Evolutionary conservation across 53 echinoderm and acorn worm genomes (phyloP).

Genomic region (Apostichopus leukothele): DNA sequence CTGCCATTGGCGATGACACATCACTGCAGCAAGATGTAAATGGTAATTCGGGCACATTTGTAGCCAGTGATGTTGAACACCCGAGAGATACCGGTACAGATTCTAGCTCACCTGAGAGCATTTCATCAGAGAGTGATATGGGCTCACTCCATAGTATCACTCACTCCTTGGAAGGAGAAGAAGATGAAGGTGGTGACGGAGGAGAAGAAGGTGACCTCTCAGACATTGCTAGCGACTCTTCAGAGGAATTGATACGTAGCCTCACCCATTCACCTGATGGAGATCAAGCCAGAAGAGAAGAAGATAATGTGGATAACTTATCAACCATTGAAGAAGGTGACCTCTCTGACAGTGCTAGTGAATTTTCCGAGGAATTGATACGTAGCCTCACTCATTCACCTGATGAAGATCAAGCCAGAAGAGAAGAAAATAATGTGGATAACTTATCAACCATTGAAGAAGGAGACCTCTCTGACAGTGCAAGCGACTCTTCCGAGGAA

Average conservation of each 20-base stretch:
- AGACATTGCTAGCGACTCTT: background rate
- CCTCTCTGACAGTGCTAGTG: background rate
- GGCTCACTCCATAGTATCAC: background rate
- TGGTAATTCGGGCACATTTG: background rate
- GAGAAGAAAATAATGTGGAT: background rate
- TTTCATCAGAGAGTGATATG: slow-evolving; percentile 11
- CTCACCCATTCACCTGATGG: slow-evolving; percentile 28
- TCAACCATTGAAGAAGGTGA: background rate
- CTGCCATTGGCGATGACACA: background rate
- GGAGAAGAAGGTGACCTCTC: background rate
- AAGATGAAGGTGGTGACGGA: background rate
- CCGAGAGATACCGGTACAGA: background rate
- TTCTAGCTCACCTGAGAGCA: background rate
- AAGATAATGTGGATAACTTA: too few relatives aligned
- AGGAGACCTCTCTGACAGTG: background rate
- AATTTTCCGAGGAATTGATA: background rate
- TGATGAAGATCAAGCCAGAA: background rate
- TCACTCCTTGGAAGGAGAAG: background rate
- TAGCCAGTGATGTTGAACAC: background rate
- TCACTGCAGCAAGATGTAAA: background rate
- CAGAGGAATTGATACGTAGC: slow-evolving; percentile 11
- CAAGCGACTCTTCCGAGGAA: background rate
- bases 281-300: background rate
- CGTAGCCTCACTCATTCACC: slow-evolving; percentile 27
- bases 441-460: background rate